Evolutionary conservation across 2,888 invertebrate species (phyloP), one percentile per base, ranked within the genome.

Genomic region (Amiota communis): DNA sequence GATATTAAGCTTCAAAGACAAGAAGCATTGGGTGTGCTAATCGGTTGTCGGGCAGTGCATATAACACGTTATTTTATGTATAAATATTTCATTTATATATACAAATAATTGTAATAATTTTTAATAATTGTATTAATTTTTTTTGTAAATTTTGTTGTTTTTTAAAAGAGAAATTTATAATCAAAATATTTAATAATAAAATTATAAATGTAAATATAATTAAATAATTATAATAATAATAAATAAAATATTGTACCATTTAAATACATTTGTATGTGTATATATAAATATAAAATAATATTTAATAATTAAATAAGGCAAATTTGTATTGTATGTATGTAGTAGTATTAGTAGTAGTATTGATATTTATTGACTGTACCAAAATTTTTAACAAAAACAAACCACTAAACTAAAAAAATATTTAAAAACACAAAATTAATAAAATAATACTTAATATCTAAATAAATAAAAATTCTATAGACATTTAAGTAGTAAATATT

Each of bases 291-390:
- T 46, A 70, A 67, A 23, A 48, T 36, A 23, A 48, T 36, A 70
- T 72, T 36, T 36, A 36, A 36, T 36, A 36, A 36, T 36, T 36
- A 4, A 67, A 67, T 11, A 47, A 49, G 51, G 48, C 46, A 56
- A 69, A n/a, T 71, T 48, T 71, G 49, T 36, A 36, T 36, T 36
- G 36, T 36, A 36, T 6, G 8, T 6, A 6, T 36, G 8, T 36
- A n/a, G n/a, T n/a, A n/a, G n/a, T n/a, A n/a, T n/a, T n/a, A n/a
- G 36, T 36, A 36, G 36, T 71, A 71, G 71, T 65, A 72, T 72
- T 65, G 46, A 72, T 65, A 47, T 75, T 59, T 75, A 79, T 36
- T 78, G 83, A 83, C 83, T 85, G 83, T 83, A 83, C 83, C 83
- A 83, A 85, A 85, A 85, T 80, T 80, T 80, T 76, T 76, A 80